These are phyloP conservation scores for Gnatocerus cornutus DNA, from an alignment of 2,888 invertebrate genomes.

Conservation along the genomic window DNA sequence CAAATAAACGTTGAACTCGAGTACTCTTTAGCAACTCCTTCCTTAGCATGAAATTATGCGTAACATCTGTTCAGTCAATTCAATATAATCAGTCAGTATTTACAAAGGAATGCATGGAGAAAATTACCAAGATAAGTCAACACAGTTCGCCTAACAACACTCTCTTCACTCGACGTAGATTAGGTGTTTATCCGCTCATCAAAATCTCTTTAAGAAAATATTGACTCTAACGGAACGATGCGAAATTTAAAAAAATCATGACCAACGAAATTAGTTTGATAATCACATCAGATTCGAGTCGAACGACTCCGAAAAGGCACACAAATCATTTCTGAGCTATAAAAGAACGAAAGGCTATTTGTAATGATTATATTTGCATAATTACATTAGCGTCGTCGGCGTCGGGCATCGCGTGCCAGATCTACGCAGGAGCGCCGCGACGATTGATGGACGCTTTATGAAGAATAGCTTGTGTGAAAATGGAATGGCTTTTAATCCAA, in stretches of 20 bases:
- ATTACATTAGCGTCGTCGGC: constrained; percentile 57
- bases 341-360: constrained; percentile 58
- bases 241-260: constrained; percentile 23
- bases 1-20: not conserved
- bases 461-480: constrained; percentile 64
- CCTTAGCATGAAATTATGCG: not conserved
- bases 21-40: not conserved
- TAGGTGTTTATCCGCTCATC: constrained; percentile 22
- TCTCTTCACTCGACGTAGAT: constrained; percentile 22
- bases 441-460: constrained; percentile 62
- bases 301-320: constrained; percentile 34
- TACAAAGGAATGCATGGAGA: constrained; percentile 19
- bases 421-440: constrained; percentile 52
- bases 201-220: constrained; percentile 15
- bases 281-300: constrained; percentile 49
- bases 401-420: constrained; percentile 47
- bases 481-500: constrained; percentile 63
- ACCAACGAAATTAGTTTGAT: constrained; percentile 24
- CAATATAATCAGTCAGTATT: constrained; percentile 15
- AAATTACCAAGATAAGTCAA: constrained; percentile 32
- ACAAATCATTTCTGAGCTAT: constrained; percentile 45
- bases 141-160: constrained; percentile 7
- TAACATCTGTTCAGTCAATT: constrained; percentile 27
- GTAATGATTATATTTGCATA: constrained; percentile 64
- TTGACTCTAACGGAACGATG: constrained; percentile 1